Conservation (phyloP, 2,797 vertebrate species). For the Neopelma chrysocephalum region DNA sequence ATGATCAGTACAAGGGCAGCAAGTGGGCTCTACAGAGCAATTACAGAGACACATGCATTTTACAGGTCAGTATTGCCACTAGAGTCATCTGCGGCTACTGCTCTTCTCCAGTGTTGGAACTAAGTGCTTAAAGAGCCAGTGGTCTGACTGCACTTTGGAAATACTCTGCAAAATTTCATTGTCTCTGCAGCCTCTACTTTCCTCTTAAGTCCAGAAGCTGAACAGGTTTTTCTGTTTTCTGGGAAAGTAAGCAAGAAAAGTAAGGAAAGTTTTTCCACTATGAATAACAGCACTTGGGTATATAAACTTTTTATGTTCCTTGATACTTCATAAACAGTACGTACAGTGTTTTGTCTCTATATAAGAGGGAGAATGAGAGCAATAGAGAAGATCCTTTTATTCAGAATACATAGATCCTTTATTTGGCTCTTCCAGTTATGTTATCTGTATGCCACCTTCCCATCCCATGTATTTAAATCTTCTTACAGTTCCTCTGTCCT, state of each 20-base stretch:
- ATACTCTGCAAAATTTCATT: not conserved
- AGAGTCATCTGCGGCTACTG: not conserved
- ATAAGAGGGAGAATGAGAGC: not conserved
- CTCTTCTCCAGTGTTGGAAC: not conserved
- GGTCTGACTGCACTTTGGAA: not conserved
- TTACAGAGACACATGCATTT: conserved; percentile 97
- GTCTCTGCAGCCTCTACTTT: not conserved
- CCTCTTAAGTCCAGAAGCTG: not conserved
- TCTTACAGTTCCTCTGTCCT: not conserved
- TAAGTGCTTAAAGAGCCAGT: not conserved
- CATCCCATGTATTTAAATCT: not conserved
- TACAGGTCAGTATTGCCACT: conserved; percentile 84
- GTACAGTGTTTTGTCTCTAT: accelerated
- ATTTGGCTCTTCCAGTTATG: not conserved
- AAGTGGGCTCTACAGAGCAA: conserved; percentile 94
- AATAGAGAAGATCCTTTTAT: not conserved
- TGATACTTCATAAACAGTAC: not conserved
- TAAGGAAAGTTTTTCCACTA: not conserved
- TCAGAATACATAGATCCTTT: not conserved
- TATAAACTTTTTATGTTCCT: not conserved
- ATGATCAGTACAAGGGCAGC: conserved; percentile 96
- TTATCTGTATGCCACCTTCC: not conserved
- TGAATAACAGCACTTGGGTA: not conserved
- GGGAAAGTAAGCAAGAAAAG: not conserved
- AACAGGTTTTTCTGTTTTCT: not conserved